Evolutionary conservation across 2,888 invertebrate genomes (phyloP), one percentile per base, ranked within the genome.

Genomic region (Nymphalis urticae): DNA sequence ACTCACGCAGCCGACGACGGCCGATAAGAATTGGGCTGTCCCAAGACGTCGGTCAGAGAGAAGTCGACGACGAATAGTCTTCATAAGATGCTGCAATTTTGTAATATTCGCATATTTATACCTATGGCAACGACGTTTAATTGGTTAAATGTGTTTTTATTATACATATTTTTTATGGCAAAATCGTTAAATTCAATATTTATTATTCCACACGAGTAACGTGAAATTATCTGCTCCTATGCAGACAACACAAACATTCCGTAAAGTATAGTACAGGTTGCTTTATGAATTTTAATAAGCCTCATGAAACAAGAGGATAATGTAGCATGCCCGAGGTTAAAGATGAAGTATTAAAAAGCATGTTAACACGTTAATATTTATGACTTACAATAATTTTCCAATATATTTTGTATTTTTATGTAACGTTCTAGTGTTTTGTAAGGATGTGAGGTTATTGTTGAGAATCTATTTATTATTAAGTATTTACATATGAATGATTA

Each of bases 21-120:
- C 88, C 90, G 81, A 82, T 80, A 81, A 86, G 82, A 84, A 85
- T 87, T 87, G 89, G 90, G 89, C 89, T 86, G 86, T 90, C 91
- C 90, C 87, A 86, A 82, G 86, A 79, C 81, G 85, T 93, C 82
- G 90, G 92, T 94, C 95, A 95, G 92, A 95, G 94, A 89, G 95
- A 95, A 81, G 95, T 95, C 88, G 95, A 95, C 89, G 95, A 95
- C 85, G 95, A 95, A 93, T 94, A 95, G 92, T 94, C 95, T 93
- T 95, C 95, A 93, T 93, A 94, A 90, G 95, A 94, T 93, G 94
- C 95, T 95, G 95, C 93, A 94, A 94, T 89, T 90, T 90, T 91
- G 90, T 90, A 91, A 91, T 84, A 91, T 90, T 90, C 89, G 84
- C 89, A 91, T 89, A 90, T 89, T 91, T 91, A 91, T 88, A 91